Percentiles rank a stretch among this genome's conserved stretches.
Evolutionary conservation across 2,888 invertebrate species (phyloP).

Genomic region (Trimorus sp.): DNA sequence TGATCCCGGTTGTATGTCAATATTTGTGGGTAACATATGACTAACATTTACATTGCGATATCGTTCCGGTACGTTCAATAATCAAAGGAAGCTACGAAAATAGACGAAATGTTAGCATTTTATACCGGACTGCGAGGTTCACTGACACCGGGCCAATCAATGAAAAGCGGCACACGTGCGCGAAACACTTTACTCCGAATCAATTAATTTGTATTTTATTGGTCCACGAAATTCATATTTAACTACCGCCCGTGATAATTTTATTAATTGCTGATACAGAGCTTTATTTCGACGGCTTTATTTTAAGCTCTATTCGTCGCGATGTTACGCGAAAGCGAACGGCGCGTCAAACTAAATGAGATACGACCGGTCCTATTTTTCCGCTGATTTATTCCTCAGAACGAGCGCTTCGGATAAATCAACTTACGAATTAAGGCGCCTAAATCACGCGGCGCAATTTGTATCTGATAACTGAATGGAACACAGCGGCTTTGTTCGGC

Average conservation of each 20-base stretch:
- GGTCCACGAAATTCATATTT: conserved; percentile 19
- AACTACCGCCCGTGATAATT: conserved; percentile 20
- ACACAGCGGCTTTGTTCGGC: neutral
- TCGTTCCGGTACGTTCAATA: too few relatives aligned
- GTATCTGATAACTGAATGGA: conserved; percentile 24
- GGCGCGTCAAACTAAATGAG: neutral
- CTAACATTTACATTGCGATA: too few relatives aligned
- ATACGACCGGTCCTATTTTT: neutral
- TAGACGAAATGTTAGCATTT: conserved; percentile 7
- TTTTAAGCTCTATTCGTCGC: conserved; percentile 2
- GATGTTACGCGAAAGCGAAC: neutral
- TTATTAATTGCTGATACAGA: conserved; percentile 26
- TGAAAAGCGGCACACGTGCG: conserved; percentile 11
- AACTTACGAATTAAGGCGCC: conserved; percentile 2
- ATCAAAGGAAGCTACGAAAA: neutral
- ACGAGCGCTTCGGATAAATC: conserved; percentile 18
- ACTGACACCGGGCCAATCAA: conserved; percentile 18
- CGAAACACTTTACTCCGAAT: conserved; percentile 1
- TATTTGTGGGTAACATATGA: too few relatives aligned
- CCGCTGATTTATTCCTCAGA: conserved; percentile 12
- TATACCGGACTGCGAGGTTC: conserved; percentile 4
- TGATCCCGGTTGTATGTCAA: too few relatives aligned
- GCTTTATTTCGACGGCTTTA: conserved; percentile 18
- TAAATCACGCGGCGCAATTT: conserved; percentile 15
- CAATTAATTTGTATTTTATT: conserved; percentile 31